Evolutionary conservation across 1,140 invertebrate species (phyloP), one percentile per base, ranked within the genome.

Genomic region (Danaus melanippus): DNA sequence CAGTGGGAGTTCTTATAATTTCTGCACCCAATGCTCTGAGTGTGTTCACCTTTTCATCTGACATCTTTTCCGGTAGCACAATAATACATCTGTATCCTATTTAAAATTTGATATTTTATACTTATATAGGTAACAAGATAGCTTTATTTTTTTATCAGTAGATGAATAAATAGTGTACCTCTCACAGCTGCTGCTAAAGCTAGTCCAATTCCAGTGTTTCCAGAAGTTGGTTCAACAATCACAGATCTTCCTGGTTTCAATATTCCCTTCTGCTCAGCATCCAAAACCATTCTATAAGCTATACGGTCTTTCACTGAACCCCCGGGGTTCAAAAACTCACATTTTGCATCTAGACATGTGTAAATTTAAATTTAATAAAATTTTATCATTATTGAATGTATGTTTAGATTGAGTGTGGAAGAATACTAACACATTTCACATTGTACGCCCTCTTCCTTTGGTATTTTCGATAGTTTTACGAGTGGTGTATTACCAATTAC

Each of bases 11-110:
- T 42, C 98, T 89, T 10, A 99, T 92, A 58, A 99, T 98, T 87
- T 98, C 93, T 10, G 98, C 97, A 7, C 98, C 98, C 5, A 99
- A 88, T 3, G 95, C 95, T 62, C 90, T 88, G 32, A 99, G 79
- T 0, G 95, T 93, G 47, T 91, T 91, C 9, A 97, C 96, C 90
- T 99, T 99, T 88, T 99, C 98, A 84, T 96, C 94, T 15, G 96
- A 98, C 97, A 99, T 99, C 88, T 99, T 99, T 73, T 99, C 96
- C 0, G 98, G 97, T 93, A 99, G 96, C 0, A 99, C 97, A 81
- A 99, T 99, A 42, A 99, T 94, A 82, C 98, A 99, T 58, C 92
- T 92, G 84, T 99, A 99, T 2, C 97, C 91, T 89, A 51, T 39
- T 52, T 9, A n/a, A n/a, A 44, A 46, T 51, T 54, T 42, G 42